phyloP scores from a whole-genome alignment of 2,797 vertebrate species.

The Hybognathus amarus region DNA sequence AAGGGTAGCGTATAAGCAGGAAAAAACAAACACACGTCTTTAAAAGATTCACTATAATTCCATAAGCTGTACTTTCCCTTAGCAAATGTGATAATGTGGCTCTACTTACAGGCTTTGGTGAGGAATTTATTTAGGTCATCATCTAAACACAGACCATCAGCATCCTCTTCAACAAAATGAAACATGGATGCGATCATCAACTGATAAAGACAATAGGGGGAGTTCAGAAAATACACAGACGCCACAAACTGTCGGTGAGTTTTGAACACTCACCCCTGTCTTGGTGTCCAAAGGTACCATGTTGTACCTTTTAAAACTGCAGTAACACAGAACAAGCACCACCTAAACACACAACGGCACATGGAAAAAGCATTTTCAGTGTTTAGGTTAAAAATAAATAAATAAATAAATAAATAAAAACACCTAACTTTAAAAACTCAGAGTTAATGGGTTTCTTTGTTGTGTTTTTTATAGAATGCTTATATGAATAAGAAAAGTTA shows the following conservation, averaged over 20 bases:
- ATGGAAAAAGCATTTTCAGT: not conserved
- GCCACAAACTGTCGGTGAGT: not conserved
- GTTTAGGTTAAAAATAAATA: not conserved
- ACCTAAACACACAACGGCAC: conserved; percentile 72
- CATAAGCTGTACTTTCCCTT: not conserved
- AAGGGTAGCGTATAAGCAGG: not conserved
- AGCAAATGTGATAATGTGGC: not conserved
- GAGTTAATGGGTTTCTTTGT: not conserved
- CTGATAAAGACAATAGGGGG: conserved; percentile 65
- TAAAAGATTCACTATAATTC: not conserved
- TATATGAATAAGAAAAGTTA: not conserved
- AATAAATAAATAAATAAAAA: too few species aligned
- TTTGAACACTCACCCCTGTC: conserved; percentile 78
- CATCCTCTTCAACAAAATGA: conserved; percentile 83
- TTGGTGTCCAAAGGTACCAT: conserved; percentile 82
- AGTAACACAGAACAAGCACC: conserved; percentile 84
- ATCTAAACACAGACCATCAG: conserved; percentile 79
- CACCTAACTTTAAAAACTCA: too few species aligned
- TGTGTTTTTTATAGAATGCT: not conserved
- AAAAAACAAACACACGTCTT: not conserved
- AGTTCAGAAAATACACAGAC: not conserved
- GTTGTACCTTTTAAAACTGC: conserved; percentile 81
- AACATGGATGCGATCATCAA: conserved; percentile 83
- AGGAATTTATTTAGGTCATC: conserved; percentile 82
- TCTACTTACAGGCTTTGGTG: conserved; percentile 77